These are phyloP conservation scores for Noctua pronuba DNA, from an alignment of 2,888 invertebrate genomes.

Conservation along the genomic window DNA sequence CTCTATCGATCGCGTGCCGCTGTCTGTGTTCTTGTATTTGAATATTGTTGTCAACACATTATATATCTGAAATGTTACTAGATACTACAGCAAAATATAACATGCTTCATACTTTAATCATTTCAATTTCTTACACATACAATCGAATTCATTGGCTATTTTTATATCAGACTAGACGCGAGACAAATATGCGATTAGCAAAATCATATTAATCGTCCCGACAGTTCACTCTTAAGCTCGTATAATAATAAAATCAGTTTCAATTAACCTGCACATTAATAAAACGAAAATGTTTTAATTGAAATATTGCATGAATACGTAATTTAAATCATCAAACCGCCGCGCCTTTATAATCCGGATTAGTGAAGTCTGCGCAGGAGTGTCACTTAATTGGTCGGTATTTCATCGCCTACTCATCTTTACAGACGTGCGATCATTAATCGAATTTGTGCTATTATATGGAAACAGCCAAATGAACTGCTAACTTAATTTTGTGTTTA, in stretches of 20 bases:
- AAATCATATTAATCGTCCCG: slow-evolving; percentile 45
- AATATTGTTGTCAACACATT: slow-evolving; percentile 64
- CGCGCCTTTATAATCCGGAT: slow-evolving; percentile 64
- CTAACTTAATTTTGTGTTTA: slow-evolving; percentile 35
- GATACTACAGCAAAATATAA: slow-evolving; percentile 11
- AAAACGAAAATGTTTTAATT: slow-evolving; percentile 53
- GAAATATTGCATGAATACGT: slow-evolving; percentile 50
- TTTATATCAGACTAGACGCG: slow-evolving; percentile 17
- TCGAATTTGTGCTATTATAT: slow-evolving; percentile 56
- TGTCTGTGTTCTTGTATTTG: slow-evolving; percentile 70
- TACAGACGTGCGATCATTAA: slow-evolving; percentile 51
- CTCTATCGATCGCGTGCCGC: slow-evolving; percentile 78
- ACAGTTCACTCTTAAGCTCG: slow-evolving; percentile 42
- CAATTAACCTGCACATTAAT: slow-evolving; percentile 44
- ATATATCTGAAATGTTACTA: slow-evolving; percentile 6
- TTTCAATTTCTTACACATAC: neutral
- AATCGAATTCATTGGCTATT: slow-evolving; percentile 13
- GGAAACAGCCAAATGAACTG: slow-evolving; percentile 35
- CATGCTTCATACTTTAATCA: neutral
- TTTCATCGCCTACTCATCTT: slow-evolving; percentile 72
- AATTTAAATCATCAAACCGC: slow-evolving; percentile 47
- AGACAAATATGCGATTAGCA: slow-evolving; percentile 34
- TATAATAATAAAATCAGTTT: slow-evolving; percentile 45
- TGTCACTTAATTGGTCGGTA: slow-evolving; percentile 65
- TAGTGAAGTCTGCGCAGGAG: slow-evolving; percentile 67